Evolutionary conservation across 1,140 invertebrate species (phyloP).

Genomic region (Acyrthosiphon pisum): DNA sequence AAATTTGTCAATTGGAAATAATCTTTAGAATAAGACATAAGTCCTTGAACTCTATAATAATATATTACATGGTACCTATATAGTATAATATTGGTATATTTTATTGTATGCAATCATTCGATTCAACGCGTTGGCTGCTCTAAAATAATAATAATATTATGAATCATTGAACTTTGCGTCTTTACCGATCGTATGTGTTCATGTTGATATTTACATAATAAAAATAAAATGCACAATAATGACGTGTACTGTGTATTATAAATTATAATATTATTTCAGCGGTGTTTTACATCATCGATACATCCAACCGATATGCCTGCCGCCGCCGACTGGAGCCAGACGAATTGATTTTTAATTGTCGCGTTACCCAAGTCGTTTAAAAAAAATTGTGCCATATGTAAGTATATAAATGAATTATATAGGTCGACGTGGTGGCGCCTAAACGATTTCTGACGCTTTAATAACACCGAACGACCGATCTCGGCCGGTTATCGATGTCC

Average conservation of each 20-base stretch:
- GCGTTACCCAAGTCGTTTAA: neutral
- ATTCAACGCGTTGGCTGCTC: neutral
- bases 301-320: neutral
- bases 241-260: neutral
- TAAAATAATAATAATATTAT: constrained; percentile 17
- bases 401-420: neutral
- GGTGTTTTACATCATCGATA: neutral
- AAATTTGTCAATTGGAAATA: neutral
- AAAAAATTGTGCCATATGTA: neutral
- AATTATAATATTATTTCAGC: no score
- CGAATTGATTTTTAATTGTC: constrained; percentile 25
- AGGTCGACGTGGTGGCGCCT: neutral
- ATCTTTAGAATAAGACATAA: neutral
- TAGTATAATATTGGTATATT: neutral
- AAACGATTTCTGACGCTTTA: neutral
- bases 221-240: neutral
- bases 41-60: neutral
- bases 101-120: neutral
- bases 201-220: neutral
- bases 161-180: constrained; percentile 24
- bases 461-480: neutral
- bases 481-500: neutral
- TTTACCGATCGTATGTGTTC: neutral
- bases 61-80: no score
- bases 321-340: neutral